Conservation (phyloP, 1,140 invertebrate species). For the Drosophila leontia region DNA sequence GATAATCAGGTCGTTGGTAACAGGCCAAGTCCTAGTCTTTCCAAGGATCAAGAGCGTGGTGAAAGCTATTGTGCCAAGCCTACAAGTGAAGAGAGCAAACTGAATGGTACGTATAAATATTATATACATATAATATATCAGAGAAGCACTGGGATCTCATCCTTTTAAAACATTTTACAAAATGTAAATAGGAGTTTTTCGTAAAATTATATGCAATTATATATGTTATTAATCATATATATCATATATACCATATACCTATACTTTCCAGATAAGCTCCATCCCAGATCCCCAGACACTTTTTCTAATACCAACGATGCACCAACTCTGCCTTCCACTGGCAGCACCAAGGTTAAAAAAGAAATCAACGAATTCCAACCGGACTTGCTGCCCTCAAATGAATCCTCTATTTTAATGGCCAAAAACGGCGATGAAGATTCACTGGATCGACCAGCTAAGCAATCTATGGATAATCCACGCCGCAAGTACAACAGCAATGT, state of each 20-base stretch:
- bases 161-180: no score
- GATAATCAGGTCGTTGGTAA: slow-evolving; percentile 17
- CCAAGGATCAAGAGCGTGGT: background rate
- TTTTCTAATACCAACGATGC: background rate
- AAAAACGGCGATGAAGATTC: background rate
- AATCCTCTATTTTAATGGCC: background rate
- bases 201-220: no score
- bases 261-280: slow-evolving; percentile 45
- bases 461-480: slow-evolving; percentile 38
- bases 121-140: background rate
- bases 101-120: background rate
- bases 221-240: background rate
- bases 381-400: slow-evolving; percentile 53
- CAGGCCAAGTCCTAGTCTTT: background rate
- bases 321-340: slow-evolving; percentile 2
- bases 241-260: background rate
- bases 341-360: slow-evolving; percentile 5
- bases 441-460: background rate
- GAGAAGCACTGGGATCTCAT: no score
- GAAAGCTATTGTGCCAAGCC: background rate
- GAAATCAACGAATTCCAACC: slow-evolving; percentile 49
- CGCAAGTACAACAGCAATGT: slow-evolving; percentile 65
- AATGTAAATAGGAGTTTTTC: no score
- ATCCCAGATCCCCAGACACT: slow-evolving; percentile 28
- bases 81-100: slow-evolving; percentile 5